A percentile compares a stretch with the other conserved stretches of the same genome.
These are phyloP conservation scores for Hucho hucho DNA, from an alignment of 2,113 vertebrate species.

Conservation along the genomic window DNA sequence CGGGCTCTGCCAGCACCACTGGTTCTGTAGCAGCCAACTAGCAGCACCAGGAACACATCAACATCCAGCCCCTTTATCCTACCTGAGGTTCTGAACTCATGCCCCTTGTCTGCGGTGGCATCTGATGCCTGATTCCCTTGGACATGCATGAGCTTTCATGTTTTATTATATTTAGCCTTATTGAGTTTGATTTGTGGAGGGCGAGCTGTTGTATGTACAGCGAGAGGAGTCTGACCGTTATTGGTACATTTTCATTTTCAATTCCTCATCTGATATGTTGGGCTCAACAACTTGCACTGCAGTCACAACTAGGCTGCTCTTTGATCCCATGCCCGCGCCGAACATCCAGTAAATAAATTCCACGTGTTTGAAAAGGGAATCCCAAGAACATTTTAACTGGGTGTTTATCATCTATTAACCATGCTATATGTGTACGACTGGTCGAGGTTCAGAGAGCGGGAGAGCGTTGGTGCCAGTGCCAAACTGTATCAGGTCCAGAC, in stretches of 20 bases:
- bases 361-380: constrained; percentile 61
- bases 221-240: constrained; percentile 28
- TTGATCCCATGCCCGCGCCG: constrained; percentile 38
- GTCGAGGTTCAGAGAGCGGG: constrained; percentile 18
- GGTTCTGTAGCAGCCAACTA: constrained; percentile 6
- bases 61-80: constrained; percentile 26
- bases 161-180: constrained; percentile 49
- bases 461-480: constrained; percentile 40
- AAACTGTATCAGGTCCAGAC: no score
- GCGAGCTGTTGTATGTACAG: constrained; percentile 39
- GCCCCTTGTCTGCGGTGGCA: constrained; percentile 31
- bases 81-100: constrained; percentile 26
- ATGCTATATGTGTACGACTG: constrained; percentile 28
- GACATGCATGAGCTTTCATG: constrained; percentile 51
- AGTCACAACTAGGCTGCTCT: constrained; percentile 35
- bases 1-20: background rate
- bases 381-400: constrained; percentile 57
- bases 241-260: constrained; percentile 51
- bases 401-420: constrained; percentile 59
- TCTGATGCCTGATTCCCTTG: constrained; percentile 47
- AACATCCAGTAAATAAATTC: constrained; percentile 55
- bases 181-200: constrained; percentile 54
- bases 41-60: constrained; percentile 36
- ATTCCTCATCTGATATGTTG: constrained; percentile 51
- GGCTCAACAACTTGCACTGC: constrained; percentile 45